Base-by-base conservation (phyloP, 2,888 invertebrate genomes). In the Rhaphigaster nebulosa region DNA sequence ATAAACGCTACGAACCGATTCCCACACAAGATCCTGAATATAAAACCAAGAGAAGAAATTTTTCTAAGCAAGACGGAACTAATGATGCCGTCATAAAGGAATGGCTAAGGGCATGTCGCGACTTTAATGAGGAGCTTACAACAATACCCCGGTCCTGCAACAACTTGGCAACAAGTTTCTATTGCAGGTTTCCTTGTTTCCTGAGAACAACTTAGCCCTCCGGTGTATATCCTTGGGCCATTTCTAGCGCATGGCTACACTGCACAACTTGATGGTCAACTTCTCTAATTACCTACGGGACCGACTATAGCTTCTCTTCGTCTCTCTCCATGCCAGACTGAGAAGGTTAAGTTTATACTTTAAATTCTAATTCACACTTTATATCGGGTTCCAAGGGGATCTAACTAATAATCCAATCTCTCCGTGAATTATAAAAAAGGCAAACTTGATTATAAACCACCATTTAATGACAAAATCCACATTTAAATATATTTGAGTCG, bases 221-320 rank as follows among this genome's bases (percentile, higher is more conserved):
- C 45, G 84, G 45, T 26, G 84, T 45, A 84, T 84, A 41, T 45
- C 84, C 45, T 50, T 10, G 5, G 84, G 45, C 84, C 84, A 84
- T 84, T 84, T 50, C 84, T 84, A 50, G 84, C 45, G 84, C 84
- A 84, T 84, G 45, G 84, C 41, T 84, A 84, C 84, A 45, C 84
- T 84, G n/a, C 84, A n/a, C 84, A 84, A 84, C 84, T 80, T 84
- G 84, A 41, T 84, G 84, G 84, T 84, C 84, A 84, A 84, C 84
- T 84, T 84, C 84, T 84, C 84, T 84, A 84, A 84, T 84, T 84
- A 84, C 84, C 84, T 84, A 84, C 84, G 26, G 38, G 1, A 38
- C 38, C 38, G 38, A 38, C 70, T 23, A 34, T 76, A 76, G 38
- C 70, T 76, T 38, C 34, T 5, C 70, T 76, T 23, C 38, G 20